Evolutionary conservation across 2,797 vertebrate genomes (phyloP).

Genomic region (Vireo griseus): DNA sequence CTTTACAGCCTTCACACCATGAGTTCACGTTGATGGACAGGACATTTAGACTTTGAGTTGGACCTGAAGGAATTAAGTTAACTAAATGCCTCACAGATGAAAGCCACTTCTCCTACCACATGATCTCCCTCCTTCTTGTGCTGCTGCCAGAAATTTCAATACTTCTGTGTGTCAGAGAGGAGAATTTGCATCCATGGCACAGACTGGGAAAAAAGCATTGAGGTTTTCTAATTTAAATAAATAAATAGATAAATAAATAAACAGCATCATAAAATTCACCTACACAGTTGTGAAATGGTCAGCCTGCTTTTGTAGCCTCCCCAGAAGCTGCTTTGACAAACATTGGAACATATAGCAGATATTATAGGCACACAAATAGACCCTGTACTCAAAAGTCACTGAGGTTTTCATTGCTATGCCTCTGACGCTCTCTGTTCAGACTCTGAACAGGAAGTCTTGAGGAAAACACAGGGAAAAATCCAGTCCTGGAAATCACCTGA

Average conservation of each 20-base stretch:
- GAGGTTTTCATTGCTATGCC: neutral
- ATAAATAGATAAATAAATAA: neutral
- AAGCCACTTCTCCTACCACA: neutral
- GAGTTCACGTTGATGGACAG: slow-evolving; percentile 11
- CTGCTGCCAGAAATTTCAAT: slow-evolving; percentile 21
- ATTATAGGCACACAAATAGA: fast-evolving
- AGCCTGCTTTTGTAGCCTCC: neutral
- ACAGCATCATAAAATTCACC: neutral
- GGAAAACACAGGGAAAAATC: neutral
- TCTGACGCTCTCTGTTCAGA: neutral
- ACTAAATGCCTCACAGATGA: slow-evolving; percentile 38
- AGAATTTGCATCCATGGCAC: neutral
- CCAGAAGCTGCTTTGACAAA: neutral
- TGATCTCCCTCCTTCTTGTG: neutral
- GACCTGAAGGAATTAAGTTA: slow-evolving; percentile 51
- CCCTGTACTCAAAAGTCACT: neutral
- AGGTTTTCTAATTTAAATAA: neutral
- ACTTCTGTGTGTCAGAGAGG: neutral
- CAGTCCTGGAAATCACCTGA: neutral
- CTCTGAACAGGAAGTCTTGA: neutral
- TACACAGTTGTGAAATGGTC: neutral
- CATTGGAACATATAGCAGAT: neutral
- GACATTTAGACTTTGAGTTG: slow-evolving; percentile 10
- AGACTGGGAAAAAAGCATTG: neutral
- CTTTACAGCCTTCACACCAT: slow-evolving; percentile 26